Base-by-base conservation (phyloP, 2,888 invertebrate genomes). In the Caenorhabditis virilis region DNA sequence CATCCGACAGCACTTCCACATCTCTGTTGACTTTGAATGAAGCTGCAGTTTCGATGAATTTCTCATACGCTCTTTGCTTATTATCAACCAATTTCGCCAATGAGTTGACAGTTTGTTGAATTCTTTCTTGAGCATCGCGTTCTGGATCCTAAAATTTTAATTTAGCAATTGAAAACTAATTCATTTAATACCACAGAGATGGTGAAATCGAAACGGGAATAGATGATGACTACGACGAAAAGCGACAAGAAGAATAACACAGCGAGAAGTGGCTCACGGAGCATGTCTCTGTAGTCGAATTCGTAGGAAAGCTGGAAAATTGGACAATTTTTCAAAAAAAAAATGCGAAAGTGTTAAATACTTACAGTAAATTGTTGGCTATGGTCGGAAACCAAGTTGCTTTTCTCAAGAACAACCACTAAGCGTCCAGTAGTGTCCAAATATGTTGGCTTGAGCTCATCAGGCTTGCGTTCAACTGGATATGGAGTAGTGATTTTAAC, bases 191-290 rank as follows among this genome's bases (percentile, higher is more conserved):
- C 65, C 54, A 42, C 35, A 20, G 52, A 41, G 78, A 97, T 93
- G 57, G 95, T 92, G 86, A 98, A 95, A 87, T 98, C 97, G 84
- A 97, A 87, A 77, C 97, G 88, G 65, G 95, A 92, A 86, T 93
- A 94, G 79, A 95, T 87, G 84, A 98, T 94, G 56, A 95, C 92
- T 78, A 90, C 86, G 53, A 94, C 83, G 86, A 98, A 99, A 70
- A 98, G 86, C 36, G 91, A 85, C 84, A 92, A 93, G 73, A 98
- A 89, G 78, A 93, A 94, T 25, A 89, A 87, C 62, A 93, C 90
- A 26, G 95, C 90, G 50, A 97, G 86, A 36, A 95, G 84, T 0
- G 98, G 98, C 84, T 99, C 97, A 83, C 93, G 92, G 39, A 97
- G 86, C 89, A 98, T 89, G 27, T 91, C 86, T 42, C 90, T 84